These are phyloP conservation scores for Byasa hedistus DNA, from an alignment of 2,888 invertebrate species.

Conservation along the genomic window DNA sequence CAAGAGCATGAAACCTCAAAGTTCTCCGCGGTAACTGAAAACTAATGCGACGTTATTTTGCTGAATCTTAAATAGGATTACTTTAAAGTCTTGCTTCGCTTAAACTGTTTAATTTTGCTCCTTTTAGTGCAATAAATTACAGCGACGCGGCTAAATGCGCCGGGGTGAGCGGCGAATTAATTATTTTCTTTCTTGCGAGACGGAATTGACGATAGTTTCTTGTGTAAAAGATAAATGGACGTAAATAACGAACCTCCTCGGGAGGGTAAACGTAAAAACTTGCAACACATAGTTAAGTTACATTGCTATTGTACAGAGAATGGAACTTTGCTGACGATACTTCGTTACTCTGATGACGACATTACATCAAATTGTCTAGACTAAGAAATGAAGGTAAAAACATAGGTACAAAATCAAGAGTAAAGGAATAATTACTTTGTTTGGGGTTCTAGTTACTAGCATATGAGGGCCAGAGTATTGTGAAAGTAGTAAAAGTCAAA, in stretches of 20 bases:
- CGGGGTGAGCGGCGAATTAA: slow-evolving; percentile 38
- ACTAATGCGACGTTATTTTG: slow-evolving; percentile 27
- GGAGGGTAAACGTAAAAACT: slow-evolving; percentile 7
- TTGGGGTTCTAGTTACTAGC: too few relatives aligned
- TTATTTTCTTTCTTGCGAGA: slow-evolving; percentile 37
- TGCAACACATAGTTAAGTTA: background rate
- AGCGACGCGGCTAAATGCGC: slow-evolving; percentile 33
- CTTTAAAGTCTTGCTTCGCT: slow-evolving; percentile 37
- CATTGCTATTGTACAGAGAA: background rate
- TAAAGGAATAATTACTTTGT: too few relatives aligned
- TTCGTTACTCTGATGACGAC: background rate
- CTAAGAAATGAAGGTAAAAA: too few relatives aligned
- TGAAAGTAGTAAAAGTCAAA: too few relatives aligned
- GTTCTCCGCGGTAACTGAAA: slow-evolving; percentile 31
- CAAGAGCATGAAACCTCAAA: slow-evolving; percentile 24
- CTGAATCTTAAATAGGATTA: slow-evolving; percentile 36
- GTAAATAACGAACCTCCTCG: slow-evolving; percentile 23
- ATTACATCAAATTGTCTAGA: background rate
- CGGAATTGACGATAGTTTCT: slow-evolving; percentile 34
- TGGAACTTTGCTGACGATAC: background rate
- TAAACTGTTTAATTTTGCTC: slow-evolving; percentile 39
- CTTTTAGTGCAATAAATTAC: slow-evolving; percentile 40
- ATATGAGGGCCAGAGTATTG: too few relatives aligned
- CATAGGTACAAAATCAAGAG: too few relatives aligned
- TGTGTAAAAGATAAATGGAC: slow-evolving; percentile 31